Evolutionary conservation across 2,888 invertebrate species (phyloP), one percentile per base, ranked within the genome.

Genomic region (Drosophila paranaensis): DNA sequence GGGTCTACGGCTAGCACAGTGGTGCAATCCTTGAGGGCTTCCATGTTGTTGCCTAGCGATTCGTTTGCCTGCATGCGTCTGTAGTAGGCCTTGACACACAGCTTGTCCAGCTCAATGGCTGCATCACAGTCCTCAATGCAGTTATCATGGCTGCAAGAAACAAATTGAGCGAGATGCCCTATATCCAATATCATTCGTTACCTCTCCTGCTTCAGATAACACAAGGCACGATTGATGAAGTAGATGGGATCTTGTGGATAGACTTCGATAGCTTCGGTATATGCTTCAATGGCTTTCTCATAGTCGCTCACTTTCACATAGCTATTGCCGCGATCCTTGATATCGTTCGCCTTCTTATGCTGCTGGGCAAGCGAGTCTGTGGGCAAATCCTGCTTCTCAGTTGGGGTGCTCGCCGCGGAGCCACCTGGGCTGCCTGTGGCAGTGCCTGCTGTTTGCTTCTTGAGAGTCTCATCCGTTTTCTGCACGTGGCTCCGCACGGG

Each of bases 181-280:
- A 14, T 14, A 30, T 11, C 10, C n/a, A 9, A 8, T 35, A 27
- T 0, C 9, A 6, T 33, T 0, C 9, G 5, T 92, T 93, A 97
- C 97, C 95, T 95, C 75, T 96, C 95, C 80, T 95, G 94, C 93
- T 97, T 98, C 11, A 98, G 93, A 74, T 96, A 95, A 82, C 98
- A 98, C 60, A 98, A 94, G 2, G 97, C 98, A 81, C 98, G 94
- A 92, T 98, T 98, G 0, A 97, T 97, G 88, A 95, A 97, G 90
- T 96, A 96, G 14, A 97, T 94, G 3, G 98, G 95, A 91, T 97
- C 95, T 91, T 95, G 94, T 10, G 96, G 94, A 84, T 97, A 97
- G 64, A 96, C 92, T 68, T 96, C 95, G 43, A 99, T 98, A 0
- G 99, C 99, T 90, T 96, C 95, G 46, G 95, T 96, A 91, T 99